Evolutionary conservation across 2,113 vertebrate species (phyloP).

Genomic region (Geococcyx californianus): DNA sequence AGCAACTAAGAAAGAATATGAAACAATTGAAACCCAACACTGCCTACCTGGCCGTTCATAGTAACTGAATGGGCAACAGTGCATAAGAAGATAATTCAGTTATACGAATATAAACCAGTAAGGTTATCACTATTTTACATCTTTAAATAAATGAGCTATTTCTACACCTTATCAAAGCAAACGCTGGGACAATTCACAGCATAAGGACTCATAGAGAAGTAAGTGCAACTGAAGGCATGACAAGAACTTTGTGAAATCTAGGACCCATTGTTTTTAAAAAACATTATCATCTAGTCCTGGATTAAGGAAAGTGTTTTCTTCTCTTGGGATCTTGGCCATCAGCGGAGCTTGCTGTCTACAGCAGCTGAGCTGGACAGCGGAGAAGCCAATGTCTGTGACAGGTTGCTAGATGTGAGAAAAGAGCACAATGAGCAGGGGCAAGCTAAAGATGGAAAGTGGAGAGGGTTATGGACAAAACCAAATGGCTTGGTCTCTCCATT

Average conservation of each 20-base stretch:
- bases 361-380: rapidly evolving
- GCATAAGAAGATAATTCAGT: background rate
- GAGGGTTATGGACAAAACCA: background rate
- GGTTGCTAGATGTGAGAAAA: background rate
- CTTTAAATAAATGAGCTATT: background rate
- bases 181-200: background rate
- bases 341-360: background rate
- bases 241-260: background rate
- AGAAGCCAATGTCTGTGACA: background rate
- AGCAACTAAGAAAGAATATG: background rate
- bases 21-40: background rate
- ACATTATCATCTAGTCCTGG: background rate
- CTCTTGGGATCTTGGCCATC: background rate
- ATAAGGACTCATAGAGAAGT: background rate
- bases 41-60: background rate
- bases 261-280: background rate
- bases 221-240: background rate
- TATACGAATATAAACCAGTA: background rate
- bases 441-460: background rate
- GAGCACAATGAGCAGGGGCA: background rate
- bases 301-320: background rate
- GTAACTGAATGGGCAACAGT: background rate
- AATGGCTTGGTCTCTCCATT: rapidly evolving
- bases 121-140: background rate
- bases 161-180: background rate